Conservation (phyloP, 1,140 invertebrate species). For the Potamilus streckersoni region DNA sequence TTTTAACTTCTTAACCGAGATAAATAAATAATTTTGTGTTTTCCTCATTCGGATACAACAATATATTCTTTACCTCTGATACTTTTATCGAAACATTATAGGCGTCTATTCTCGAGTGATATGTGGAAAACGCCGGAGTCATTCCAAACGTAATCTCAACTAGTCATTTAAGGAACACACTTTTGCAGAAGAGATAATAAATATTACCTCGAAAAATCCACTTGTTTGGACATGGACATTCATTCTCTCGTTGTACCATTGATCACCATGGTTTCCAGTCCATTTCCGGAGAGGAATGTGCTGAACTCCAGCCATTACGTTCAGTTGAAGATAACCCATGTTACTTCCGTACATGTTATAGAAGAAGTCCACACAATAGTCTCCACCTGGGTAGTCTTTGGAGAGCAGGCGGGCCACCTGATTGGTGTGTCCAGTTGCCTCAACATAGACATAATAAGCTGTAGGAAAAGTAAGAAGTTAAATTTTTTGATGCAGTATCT, state of each 20-base stretch:
- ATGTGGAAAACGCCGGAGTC: too few relatives aligned
- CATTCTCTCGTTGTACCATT: conserved; percentile 33
- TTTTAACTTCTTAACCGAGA: too few relatives aligned
- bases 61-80: too few relatives aligned
- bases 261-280: conserved; percentile 37
- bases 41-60: too few relatives aligned
- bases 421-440: conserved; percentile 34
- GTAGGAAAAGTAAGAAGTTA: background rate
- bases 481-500: too few relatives aligned
- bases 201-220: conserved; percentile 30
- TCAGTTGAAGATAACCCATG: conserved; percentile 37
- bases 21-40: too few relatives aligned
- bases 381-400: conserved; percentile 26
- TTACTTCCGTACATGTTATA: conserved; percentile 65
- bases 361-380: conserved; percentile 48
- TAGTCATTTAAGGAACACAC: too few relatives aligned
- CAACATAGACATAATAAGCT: conserved; percentile 46
- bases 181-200: conserved; percentile 1
- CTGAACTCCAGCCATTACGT: conserved; percentile 12
- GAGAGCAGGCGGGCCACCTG: conserved; percentile 38
- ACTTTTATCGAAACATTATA: too few relatives aligned
- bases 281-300: conserved; percentile 23
- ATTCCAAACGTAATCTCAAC: too few relatives aligned
- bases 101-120: too few relatives aligned
- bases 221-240: conserved; percentile 35